Evolutionary conservation across 1,140 invertebrate species (phyloP), one percentile per base, ranked within the genome.

Genomic region (Fopius arisanus): DNA sequence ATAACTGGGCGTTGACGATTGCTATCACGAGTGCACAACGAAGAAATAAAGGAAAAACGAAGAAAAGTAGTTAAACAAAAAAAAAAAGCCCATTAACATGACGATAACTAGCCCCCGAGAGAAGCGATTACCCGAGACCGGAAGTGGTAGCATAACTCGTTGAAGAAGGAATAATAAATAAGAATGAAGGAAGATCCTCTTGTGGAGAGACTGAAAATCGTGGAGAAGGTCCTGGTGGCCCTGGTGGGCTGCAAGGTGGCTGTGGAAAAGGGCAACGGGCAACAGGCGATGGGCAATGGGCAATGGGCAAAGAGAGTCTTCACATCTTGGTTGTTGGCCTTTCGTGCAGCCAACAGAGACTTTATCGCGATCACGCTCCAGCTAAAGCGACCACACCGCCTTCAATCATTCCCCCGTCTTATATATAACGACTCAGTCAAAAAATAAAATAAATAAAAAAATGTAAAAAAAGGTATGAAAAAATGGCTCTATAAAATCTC

Each of bases 371-470:
- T 73, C 72, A 59, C 54, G 54, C 68, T 68, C 21, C 37, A 1
- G 16, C 43, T 41, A 62, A 63, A 48, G 72, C 65, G 31, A 65
- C 72, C 41, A 54, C 62, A 66, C 63, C 72, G 62, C 66, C 72
- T 67, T 73, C 72, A 73, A 73, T 73, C 72, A 73, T 73, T 73
- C 72, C 54, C n/a, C 28, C 66, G 16, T 23, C 1, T 51, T 69
- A 6, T n/a, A 33, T 37, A 28, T 66, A 68, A 68, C 72, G 40
- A 68, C 66, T 48, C n/a, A n/a, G n/a, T 41, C 28, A 68, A 69
- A 70, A 73, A 68, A 68, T 59, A 66, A 48, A 41, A 66, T 19
- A 16, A 12, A 16, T 31, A 3, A 31, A 10, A 51, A 51, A 19
- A n/a, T n/a, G n/a, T n/a, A n/a, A n/a, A n/a, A 48, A 48, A n/a